Conservation (phyloP, 2,888 invertebrate species). For the Sarcophaga carnaria region DNA sequence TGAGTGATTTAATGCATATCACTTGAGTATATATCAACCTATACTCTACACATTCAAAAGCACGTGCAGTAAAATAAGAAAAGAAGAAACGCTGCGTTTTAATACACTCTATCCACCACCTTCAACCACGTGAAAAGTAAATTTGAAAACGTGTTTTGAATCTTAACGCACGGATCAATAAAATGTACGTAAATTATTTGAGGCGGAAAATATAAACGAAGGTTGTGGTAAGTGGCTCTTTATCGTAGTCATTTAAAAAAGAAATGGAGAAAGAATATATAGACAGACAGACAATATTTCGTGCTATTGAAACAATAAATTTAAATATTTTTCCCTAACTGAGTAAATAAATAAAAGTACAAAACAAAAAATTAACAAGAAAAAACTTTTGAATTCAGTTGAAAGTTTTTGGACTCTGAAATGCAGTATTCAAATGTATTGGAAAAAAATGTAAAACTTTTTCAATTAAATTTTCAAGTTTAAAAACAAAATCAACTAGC, state of each 20-base stretch:
- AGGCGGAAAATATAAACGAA: not conserved
- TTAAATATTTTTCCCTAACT: slow-evolving; percentile 13
- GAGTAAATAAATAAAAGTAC: slow-evolving; percentile 3
- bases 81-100: too few species aligned
- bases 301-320: not conserved
- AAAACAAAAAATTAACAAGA: not conserved
- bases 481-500: too few species aligned
- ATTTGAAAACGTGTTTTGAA: slow-evolving; percentile 43
- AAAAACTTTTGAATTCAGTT: not conserved
- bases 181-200: not conserved
- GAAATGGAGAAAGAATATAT: not conserved
- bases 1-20: slow-evolving; percentile 29
- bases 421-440: slow-evolving; percentile 6
- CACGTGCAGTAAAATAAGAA: too few species aligned
- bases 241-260: not conserved
- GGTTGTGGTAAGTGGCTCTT: not conserved
- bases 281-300: slow-evolving; percentile 5
- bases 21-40: slow-evolving; percentile 1
- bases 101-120: too few species aligned
- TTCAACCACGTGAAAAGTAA: slow-evolving; percentile 18
- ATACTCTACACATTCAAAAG: not conserved
- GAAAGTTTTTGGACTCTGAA: slow-evolving; percentile 6
- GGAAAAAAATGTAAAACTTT: slow-evolving; percentile 7
- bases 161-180: not conserved
- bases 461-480: slow-evolving; percentile 15